Conservation (phyloP, 2,888 invertebrate species). For the Alsophila aescularia region DNA sequence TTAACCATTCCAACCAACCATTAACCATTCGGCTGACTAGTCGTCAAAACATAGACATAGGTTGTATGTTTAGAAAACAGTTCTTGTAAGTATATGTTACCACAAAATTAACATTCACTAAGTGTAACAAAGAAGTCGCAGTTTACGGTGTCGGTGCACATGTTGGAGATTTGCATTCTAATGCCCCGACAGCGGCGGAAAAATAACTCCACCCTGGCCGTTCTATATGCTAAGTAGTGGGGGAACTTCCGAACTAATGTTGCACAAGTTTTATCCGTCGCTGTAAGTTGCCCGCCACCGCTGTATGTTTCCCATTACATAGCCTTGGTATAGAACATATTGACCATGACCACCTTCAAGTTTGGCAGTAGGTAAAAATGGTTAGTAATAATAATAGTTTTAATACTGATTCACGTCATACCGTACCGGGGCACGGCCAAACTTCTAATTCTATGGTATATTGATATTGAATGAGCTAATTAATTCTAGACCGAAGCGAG, state of each 20-base stretch:
- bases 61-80: not conserved
- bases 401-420: too few species aligned
- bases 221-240: constrained; percentile 67
- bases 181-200: constrained; percentile 56
- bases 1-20: too few species aligned
- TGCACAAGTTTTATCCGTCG: constrained; percentile 55
- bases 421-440: too few species aligned
- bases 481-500: too few species aligned
- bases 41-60: too few species aligned
- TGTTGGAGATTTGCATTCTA: constrained; percentile 64
- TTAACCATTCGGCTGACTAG: too few species aligned
- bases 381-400: too few species aligned
- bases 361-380: too few species aligned
- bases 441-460: too few species aligned
- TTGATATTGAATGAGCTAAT: too few species aligned
- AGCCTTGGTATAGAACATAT: not conserved
- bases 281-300: constrained; percentile 33
- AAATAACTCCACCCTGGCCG: constrained; percentile 57
- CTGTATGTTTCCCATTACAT: not conserved
- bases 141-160: constrained; percentile 49
- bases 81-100: constrained; percentile 16
- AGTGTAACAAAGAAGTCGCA: constrained; percentile 50
- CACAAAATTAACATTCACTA: constrained; percentile 30
- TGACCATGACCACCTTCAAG: not conserved
- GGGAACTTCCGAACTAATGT: constrained; percentile 56